A percentile compares a stretch with the other conserved stretches of the same genome.
phyloP scores from a whole-genome alignment of 2,797 vertebrate species.

The Caiman crocodilus region DNA sequence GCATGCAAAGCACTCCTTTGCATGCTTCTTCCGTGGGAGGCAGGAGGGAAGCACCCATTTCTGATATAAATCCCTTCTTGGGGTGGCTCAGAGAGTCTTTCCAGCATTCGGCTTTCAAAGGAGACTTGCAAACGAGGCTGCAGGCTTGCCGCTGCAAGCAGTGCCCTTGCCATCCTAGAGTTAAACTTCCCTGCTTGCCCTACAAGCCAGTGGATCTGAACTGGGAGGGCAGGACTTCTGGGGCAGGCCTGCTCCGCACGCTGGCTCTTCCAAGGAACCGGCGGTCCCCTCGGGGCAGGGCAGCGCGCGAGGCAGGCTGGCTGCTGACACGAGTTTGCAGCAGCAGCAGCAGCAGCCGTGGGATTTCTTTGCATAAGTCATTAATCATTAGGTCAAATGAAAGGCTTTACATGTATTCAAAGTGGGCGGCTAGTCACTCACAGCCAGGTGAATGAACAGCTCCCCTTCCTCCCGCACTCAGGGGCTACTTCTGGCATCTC shows the following conservation, averaged over 20 bases:
- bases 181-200: background rate
- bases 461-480: background rate
- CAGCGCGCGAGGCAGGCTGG: constrained; percentile 43
- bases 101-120: background rate
- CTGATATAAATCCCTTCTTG: background rate
- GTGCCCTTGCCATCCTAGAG: background rate
- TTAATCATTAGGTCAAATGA: constrained; percentile 71
- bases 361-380: constrained; percentile 65
- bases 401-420: constrained; percentile 64
- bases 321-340: constrained; percentile 56
- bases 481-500: background rate
- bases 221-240: background rate
- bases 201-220: background rate
- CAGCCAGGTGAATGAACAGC: background rate
- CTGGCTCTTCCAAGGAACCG: constrained; percentile 32
- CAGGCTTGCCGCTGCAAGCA: background rate
- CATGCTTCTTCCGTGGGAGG: background rate
- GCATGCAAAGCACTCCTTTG: background rate
- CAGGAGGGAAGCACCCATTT: background rate
- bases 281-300: constrained; percentile 7
- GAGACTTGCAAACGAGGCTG: background rate
- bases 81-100: background rate
- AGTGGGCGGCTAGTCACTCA: background rate
- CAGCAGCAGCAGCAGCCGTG: constrained; percentile 46
- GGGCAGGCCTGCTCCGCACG: constrained; percentile 5